Evolutionary conservation across 1,140 invertebrate genomes (phyloP), one percentile per base, ranked within the genome.

Genomic region (Rhynchophorus ferrugineus): DNA sequence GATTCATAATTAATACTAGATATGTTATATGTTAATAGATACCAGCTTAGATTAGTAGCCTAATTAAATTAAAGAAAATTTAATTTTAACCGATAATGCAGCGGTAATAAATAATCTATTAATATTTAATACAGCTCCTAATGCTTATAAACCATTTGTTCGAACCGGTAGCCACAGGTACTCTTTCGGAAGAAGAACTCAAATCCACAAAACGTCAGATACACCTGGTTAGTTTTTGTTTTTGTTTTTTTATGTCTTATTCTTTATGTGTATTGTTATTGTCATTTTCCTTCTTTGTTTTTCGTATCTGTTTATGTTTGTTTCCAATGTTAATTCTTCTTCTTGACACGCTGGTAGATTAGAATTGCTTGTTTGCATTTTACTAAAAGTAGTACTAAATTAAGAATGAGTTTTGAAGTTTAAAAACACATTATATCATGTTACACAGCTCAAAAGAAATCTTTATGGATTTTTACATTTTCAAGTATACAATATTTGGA

Each of bases 151-250:
- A 70, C 62, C 71, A 67, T 67, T 71, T 65, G 61, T 62, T 61
- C 58, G 75, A 66, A 60, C 70, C 66, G 69, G 71, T 69, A 73
- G 70, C 64, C 54, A 80, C 58, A 73, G 78, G 38, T 85, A 80
- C 60, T 82, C 82, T 3, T 87, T 81, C 64, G 78, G 78, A 20
- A 62, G 74, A 35, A 79, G 78, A 58, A 77, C 78, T 8, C 69
- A 65, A 43, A 69, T 74, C 9, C 71, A 74, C 49, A 79, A 78
- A 66, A 75, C 67, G 42, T 72, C 69, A 29, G 72, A 77, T 13
- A 75, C 78, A 47, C 80, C 80, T 55, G 85, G 66, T 68, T 63
- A 63, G 64, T 48, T 44, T 16, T n/a, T n/a, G 16, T 46, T 43
- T 20, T 54, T 21, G 11, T n/a, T 35, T 41, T 44, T 59, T 49